Evolutionary conservation across 2,888 invertebrate genomes (phyloP).

Genomic region (Leptinotarsa juncta): DNA sequence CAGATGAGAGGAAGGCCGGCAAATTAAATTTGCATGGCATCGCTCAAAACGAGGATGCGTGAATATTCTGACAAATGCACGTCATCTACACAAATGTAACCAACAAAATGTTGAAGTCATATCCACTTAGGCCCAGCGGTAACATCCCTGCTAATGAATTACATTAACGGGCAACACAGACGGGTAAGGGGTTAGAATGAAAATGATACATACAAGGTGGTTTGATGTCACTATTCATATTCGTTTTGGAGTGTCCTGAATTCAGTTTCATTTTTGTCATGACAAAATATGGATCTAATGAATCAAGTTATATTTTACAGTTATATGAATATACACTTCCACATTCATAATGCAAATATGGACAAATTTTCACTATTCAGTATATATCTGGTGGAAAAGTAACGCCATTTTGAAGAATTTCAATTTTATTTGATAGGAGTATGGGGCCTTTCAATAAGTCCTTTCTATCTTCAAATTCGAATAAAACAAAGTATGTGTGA

Average conservation of each 20-base stretch:
- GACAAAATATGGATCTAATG: no score
- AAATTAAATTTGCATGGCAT: slow-evolving; percentile 36
- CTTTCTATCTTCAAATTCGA: no score
- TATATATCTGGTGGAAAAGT: no score
- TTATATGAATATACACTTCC: no score
- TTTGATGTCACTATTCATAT: neutral
- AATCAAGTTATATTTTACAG: no score
- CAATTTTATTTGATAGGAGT: no score
- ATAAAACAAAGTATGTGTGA: no score
- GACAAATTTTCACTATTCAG: no score
- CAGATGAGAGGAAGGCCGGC: slow-evolving; percentile 12
- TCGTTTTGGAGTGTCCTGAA: neutral
- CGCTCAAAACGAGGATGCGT: slow-evolving; percentile 31
- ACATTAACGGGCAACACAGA: slow-evolving; percentile 46
- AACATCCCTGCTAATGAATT: slow-evolving; percentile 52
- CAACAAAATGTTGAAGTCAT: slow-evolving; percentile 45
- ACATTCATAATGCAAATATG: no score
- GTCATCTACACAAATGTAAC: slow-evolving; percentile 45
- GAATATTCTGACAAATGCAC: slow-evolving; percentile 45
- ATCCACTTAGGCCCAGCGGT: slow-evolving; percentile 49
- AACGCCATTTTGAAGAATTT: no score
- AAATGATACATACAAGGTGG: slow-evolving; percentile 14
- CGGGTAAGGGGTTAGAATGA: neutral
- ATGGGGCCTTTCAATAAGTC: no score
- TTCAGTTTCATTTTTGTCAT: no score